Percentiles rank a stretch among this genome's conserved stretches.
These are phyloP conservation scores for Halcyon badia DNA, from an alignment of 2,797 vertebrate genomes.

Conservation along the genomic window DNA sequence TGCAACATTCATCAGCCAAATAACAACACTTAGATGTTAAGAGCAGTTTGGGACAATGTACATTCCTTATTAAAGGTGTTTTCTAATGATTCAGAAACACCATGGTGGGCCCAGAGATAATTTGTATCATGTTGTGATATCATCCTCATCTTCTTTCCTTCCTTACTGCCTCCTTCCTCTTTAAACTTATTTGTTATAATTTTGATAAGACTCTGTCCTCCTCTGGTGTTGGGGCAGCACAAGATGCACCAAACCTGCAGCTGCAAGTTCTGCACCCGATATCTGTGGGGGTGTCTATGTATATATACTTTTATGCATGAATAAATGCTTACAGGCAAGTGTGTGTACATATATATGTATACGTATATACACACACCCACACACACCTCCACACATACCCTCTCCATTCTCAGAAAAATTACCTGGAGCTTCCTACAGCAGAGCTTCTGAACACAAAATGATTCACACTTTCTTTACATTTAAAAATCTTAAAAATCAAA, in stretches of 20 bases:
- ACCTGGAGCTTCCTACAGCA: neutral
- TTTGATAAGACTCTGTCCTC: neutral
- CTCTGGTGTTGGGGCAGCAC: neutral
- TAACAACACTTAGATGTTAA: neutral
- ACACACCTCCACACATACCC: neutral
- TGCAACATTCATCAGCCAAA: neutral
- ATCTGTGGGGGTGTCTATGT: neutral
- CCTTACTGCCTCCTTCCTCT: neutral
- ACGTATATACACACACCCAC: neutral
- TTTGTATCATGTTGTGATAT: neutral
- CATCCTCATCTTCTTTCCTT: neutral
- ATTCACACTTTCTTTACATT: neutral
- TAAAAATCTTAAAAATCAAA: neutral
- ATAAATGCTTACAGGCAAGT: neutral
- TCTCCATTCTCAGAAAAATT: neutral
- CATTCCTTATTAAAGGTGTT: neutral
- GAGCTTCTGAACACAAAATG: neutral
- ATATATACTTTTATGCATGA: neutral
- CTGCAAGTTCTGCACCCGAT: neutral
- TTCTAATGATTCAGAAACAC: conserved; percentile 2
- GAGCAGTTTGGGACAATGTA: neutral
- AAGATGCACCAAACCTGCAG: neutral
- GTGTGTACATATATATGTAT: too few relatives aligned
- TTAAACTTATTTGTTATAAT: neutral
- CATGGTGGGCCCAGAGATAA: neutral